These are phyloP conservation scores for Mimumesa dahlbomi DNA, from an alignment of 2,888 invertebrate genomes.

Conservation along the genomic window DNA sequence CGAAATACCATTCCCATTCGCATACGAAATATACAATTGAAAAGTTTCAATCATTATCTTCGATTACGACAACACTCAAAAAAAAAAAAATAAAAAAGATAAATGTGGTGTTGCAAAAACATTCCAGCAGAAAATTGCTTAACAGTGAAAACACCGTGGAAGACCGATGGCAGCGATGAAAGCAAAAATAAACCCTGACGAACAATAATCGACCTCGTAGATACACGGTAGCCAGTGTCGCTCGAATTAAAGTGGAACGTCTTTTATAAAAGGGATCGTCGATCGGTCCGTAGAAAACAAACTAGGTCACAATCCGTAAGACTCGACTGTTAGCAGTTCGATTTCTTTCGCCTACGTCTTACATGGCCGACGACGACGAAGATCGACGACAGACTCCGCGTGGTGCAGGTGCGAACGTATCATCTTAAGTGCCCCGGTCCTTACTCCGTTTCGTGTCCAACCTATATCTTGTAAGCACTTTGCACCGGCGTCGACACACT, in stretches of 20 bases:
- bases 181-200: slow-evolving; percentile 19
- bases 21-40: too few relatives aligned
- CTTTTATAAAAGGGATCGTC: slow-evolving; percentile 23
- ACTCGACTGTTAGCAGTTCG: slow-evolving; percentile 3
- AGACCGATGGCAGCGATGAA: background rate
- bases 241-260: slow-evolving; percentile 43
- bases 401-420: background rate
- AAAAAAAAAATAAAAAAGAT: background rate
- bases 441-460: too few relatives aligned
- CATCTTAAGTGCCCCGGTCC: background rate
- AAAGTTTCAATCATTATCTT: too few relatives aligned
- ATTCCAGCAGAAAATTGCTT: background rate
- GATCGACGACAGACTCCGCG: background rate
- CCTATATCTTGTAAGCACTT: background rate
- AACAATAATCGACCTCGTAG: background rate
- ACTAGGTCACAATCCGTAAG: slow-evolving; percentile 23
- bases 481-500: background rate
- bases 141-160: background rate
- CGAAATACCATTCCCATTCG: too few relatives aligned
- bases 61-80: too few relatives aligned
- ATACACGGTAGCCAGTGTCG: background rate
- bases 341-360: slow-evolving; percentile 8
- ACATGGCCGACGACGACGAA: background rate
- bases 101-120: background rate
- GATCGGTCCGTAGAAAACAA: slow-evolving; percentile 7